Conservation (phyloP, 2,888 invertebrate genomes). For the Tortricodes alternella region DNA sequence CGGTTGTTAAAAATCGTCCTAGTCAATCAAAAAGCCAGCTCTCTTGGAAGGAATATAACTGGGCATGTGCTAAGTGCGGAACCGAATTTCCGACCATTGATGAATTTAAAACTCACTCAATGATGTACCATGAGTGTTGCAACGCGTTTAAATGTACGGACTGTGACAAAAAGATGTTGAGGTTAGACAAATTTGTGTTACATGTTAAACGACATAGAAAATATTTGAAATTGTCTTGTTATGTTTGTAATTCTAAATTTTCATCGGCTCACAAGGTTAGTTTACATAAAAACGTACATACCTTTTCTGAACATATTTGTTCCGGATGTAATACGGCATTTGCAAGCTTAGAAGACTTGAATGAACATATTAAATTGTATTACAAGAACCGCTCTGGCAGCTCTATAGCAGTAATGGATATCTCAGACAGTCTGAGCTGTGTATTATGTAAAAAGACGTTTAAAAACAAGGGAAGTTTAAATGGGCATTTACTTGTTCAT, state of each 20-base stretch:
- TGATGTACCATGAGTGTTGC: slow-evolving; percentile 82
- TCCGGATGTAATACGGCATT: slow-evolving; percentile 59
- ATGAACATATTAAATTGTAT: slow-evolving; percentile 47
- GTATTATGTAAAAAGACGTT: slow-evolving; percentile 58
- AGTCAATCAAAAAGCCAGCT: slow-evolving; percentile 52
- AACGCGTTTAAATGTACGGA: slow-evolving; percentile 85
- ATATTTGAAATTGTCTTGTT: slow-evolving; percentile 76
- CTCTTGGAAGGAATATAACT: slow-evolving; percentile 60
- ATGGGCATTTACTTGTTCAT: slow-evolving; percentile 82
- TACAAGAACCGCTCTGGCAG: slow-evolving; percentile 45
- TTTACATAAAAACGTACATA: slow-evolving; percentile 46
- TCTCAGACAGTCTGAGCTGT: slow-evolving; percentile 50
- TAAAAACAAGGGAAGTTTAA: slow-evolving; percentile 50
- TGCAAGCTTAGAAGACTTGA: slow-evolving; percentile 45
- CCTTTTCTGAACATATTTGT: slow-evolving; percentile 48
- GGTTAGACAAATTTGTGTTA: slow-evolving; percentile 53
- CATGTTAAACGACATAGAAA: slow-evolving; percentile 84
- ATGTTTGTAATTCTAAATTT: slow-evolving; percentile 54
- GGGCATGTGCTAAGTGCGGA: slow-evolving; percentile 63
- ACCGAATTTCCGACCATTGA: slow-evolving; percentile 53
- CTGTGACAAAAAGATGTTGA: slow-evolving; percentile 68
- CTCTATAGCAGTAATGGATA: slow-evolving; percentile 38
- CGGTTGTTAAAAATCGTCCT: neutral
- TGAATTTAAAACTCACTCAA: slow-evolving; percentile 66
- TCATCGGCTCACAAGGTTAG: slow-evolving; percentile 39